These are phyloP conservation scores for Pycnomerus fuliginosus DNA, from an alignment of 2,888 invertebrate genomes.

Conservation along the genomic window DNA sequence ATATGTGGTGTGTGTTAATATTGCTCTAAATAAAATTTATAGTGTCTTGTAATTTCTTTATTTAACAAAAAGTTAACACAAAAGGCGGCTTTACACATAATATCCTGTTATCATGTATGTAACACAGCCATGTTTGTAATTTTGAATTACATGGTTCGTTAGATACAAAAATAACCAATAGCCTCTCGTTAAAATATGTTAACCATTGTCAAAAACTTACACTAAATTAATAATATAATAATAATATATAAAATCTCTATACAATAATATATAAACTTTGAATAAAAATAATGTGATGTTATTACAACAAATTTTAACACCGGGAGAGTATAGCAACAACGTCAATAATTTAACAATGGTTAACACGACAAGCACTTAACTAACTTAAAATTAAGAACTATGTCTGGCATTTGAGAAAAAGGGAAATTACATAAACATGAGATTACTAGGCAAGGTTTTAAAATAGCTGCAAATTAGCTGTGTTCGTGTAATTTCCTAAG, in stretches of 20 bases:
- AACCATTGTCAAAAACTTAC: constrained; percentile 44
- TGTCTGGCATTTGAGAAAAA: constrained; percentile 45
- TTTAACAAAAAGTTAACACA: constrained; percentile 46
- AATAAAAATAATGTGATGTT: constrained; percentile 43
- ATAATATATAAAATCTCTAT: constrained; percentile 40
- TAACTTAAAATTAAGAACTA: constrained; percentile 48
- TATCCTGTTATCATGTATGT: constrained; percentile 36
- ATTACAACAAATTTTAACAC: constrained; percentile 42
- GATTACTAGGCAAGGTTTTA: neutral
- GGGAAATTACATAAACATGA: constrained; percentile 39
- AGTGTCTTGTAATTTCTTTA: constrained; percentile 31
- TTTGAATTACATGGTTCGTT: constrained; percentile 41
- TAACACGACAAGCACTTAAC: constrained; percentile 43
- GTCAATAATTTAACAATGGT: constrained; percentile 45
- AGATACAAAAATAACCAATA: constrained; percentile 42
- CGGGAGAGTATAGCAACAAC: constrained; percentile 38
- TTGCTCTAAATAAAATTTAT: constrained; percentile 22
- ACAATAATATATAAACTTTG: constrained; percentile 34
- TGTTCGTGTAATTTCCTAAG: constrained; percentile 42
- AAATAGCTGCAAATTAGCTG: constrained; percentile 19
- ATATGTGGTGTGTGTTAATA: constrained; percentile 22
- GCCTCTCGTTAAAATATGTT: constrained; percentile 38
- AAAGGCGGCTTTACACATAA: constrained; percentile 34
- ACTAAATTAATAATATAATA: constrained; percentile 29
- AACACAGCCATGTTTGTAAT: constrained; percentile 43